These are phyloP conservation scores for Eupithecia inturbata DNA, from an alignment of 2,888 invertebrate species.

Conservation along the genomic window DNA sequence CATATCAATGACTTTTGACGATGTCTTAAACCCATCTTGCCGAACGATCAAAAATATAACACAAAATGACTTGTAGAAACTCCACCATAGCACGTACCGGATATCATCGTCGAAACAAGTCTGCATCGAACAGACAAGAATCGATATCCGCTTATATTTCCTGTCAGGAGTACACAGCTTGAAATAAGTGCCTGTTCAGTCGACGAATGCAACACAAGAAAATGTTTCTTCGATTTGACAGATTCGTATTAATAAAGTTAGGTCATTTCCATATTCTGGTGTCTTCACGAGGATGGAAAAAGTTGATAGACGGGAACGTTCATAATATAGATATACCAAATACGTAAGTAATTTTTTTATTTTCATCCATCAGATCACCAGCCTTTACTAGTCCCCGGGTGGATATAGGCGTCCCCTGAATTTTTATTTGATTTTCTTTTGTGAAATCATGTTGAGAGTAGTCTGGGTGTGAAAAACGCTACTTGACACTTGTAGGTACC, in stretches of 20 bases:
- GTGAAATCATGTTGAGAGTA: too few species aligned
- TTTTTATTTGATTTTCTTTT: too few species aligned
- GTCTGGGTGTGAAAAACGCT: too few species aligned
- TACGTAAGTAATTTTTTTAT: too few species aligned
- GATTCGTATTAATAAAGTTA: neutral
- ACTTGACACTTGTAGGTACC: too few species aligned
- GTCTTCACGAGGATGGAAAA: neutral
- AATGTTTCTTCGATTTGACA: neutral
- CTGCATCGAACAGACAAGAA: neutral
- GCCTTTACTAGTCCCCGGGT: too few species aligned
- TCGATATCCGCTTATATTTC: slow-evolving; percentile 1
- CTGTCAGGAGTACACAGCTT: neutral
- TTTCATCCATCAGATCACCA: too few species aligned
- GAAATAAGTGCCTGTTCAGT: neutral
- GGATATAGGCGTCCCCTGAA: too few species aligned
- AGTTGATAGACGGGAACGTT: neutral
- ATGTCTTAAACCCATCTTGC: neutral
- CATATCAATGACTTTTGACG: too few species aligned
- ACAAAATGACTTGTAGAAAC: neutral
- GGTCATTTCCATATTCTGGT: neutral
- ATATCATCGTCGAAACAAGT: neutral
- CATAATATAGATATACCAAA: too few species aligned
- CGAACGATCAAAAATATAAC: neutral
- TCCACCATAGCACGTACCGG: neutral
- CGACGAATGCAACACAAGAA: neutral